These are phyloP conservation scores for Apis florea DNA, from an alignment of 1,140 invertebrate species.

Conservation along the genomic window DNA sequence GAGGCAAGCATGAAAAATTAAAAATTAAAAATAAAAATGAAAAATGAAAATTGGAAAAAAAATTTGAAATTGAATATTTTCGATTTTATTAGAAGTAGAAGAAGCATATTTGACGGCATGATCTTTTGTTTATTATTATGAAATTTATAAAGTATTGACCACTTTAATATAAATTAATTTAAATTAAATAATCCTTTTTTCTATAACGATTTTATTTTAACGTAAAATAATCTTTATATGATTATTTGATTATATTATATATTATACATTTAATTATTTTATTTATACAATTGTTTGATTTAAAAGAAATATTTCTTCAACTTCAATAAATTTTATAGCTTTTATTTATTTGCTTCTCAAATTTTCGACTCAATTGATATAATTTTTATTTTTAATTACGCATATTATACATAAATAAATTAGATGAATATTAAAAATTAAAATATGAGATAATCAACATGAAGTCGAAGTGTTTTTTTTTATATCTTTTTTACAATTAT, in stretches of 20 bases:
- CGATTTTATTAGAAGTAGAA: not conserved
- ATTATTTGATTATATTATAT: not conserved
- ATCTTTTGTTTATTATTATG: not conserved
- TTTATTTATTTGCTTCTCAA: not conserved
- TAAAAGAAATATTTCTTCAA: not conserved
- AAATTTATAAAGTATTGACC: not conserved
- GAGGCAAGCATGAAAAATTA: not conserved
- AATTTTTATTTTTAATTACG: slow-evolving; percentile 25
- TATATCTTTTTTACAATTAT: slow-evolving; percentile 24
- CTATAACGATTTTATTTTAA: slow-evolving; percentile 4
- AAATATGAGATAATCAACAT: slow-evolving; percentile 24
- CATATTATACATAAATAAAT: slow-evolving; percentile 11
- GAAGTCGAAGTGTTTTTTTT: slow-evolving; percentile 15
- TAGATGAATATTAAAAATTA: slow-evolving; percentile 19
- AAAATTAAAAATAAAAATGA: not conserved
- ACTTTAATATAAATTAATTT: not conserved
- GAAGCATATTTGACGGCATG: not conserved
- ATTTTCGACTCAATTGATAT: not conserved
- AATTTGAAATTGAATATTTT: not conserved
- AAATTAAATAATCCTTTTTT: not conserved
- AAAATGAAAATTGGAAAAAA: not conserved
- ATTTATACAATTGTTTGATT: no score
- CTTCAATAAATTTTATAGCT: not conserved
- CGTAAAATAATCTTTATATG: not conserved
- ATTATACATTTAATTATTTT: no score